Base-by-base conservation (phyloP, 2,113 vertebrate genomes). In the Phylloscopus trochiloides region DNA sequence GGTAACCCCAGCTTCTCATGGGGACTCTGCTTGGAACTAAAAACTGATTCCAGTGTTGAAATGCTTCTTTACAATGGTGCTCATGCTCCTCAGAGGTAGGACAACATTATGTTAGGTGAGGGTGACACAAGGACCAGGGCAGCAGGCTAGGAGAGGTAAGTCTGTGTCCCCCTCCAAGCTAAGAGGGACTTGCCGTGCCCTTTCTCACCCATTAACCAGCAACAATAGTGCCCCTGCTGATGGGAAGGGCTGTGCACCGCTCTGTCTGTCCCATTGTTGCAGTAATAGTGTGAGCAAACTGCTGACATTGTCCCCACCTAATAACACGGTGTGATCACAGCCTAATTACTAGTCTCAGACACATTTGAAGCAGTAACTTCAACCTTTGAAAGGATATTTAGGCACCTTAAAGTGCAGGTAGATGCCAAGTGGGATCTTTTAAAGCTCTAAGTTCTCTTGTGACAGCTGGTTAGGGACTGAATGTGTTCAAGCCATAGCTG, bases 151-250 rank as follows among this genome's bases (percentile, higher is more conserved):
- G 25, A 67, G 20, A 76, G 16, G 15, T 8, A 15, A 81, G 12
- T 9, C 43, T 47, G 15, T n/a, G 21, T 3, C 5, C 6, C 15
- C 0, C 3, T 4, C 26, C 62, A 21, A 54, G 19, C 19, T 59
- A 24, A n/a, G 20, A 0, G 1, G 32, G 70, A 71, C 62, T 50
- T 12, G 38, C 13, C 0, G 2, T 75, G 57, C 72, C 86, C 67
- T 47, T 88, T 81, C 68, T 71, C 59, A 90, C 72, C 55, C 63
- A 90, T 86, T 95, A 93, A 62, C 54, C 90, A 94, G 59, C 68
- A 93, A 94, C 92, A 95, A 92, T 63, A 54, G 51, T 8, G 26
- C 20, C 62, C 70, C 14, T 4, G 32, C 67, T 0, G 2, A 45
- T 25, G 42, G 50, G 47, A 73, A 92, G 28, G 54, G 71, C 72